A percentile compares a stretch with the other conserved stretches of the same genome.
Evolutionary conservation across 2,113 vertebrate genomes (phyloP).

Genomic region (Galbula dea): DNA sequence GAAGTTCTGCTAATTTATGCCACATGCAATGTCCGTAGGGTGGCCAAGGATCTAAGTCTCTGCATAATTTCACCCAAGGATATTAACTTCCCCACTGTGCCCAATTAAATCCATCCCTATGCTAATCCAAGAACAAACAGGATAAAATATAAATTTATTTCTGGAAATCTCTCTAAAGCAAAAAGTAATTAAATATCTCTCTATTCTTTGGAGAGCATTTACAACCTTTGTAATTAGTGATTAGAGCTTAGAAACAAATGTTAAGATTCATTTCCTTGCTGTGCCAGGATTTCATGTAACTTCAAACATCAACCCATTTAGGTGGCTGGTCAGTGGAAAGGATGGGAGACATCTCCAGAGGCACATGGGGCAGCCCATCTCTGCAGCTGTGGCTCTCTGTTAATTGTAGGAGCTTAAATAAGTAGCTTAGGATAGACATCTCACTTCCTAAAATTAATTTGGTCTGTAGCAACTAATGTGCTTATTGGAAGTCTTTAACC

Average conservation of each 20-base stretch:
- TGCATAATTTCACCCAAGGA: conserved; percentile 50
- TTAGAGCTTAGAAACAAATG: not conserved
- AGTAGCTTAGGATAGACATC: not conserved
- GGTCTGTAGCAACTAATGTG: not conserved
- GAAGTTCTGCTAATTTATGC: conserved; percentile 46
- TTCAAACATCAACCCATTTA: not conserved
- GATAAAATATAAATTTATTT: conserved; percentile 45
- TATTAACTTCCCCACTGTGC: conserved; percentile 56
- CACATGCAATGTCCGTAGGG: not conserved
- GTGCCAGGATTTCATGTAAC: not conserved
- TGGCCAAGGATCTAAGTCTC: conserved; percentile 41
- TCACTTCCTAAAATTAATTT: not conserved
- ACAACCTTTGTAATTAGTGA: conserved; percentile 9
- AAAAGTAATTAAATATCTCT: conserved; percentile 44
- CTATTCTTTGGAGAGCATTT: conserved; percentile 39
- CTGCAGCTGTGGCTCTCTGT: not conserved
- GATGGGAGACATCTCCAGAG: not conserved
- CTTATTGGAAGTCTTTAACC: not conserved
- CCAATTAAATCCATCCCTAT: conserved; percentile 53
- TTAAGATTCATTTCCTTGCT: not conserved
- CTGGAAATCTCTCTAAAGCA: conserved; percentile 34
- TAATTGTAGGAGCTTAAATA: not conserved
- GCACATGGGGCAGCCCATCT: rapidly evolving
- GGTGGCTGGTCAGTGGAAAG: not conserved
- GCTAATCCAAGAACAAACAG: conserved; percentile 57